Percentiles rank a stretch among this genome's conserved stretches.
These are phyloP conservation scores for Cantharis flavilabris DNA, from an alignment of 2,888 invertebrate genomes.

Conservation along the genomic window DNA sequence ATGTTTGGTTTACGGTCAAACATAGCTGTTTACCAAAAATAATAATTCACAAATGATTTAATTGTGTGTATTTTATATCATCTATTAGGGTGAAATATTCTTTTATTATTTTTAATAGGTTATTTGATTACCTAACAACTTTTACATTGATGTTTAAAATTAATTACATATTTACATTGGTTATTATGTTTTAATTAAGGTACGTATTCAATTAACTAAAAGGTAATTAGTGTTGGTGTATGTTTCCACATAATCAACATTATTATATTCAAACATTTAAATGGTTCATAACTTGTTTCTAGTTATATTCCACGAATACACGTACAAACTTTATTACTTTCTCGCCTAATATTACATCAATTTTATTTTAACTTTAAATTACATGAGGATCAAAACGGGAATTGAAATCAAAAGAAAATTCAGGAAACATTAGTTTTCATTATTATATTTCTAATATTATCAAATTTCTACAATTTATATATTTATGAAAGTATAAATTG, in stretches of 20 bases:
- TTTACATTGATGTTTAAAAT: not conserved
- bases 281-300: not conserved
- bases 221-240: not conserved
- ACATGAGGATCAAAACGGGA: not conserved
- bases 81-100: no score
- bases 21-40: no score
- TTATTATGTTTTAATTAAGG: not conserved
- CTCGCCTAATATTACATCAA: not conserved
- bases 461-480: no score
- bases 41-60: no score
- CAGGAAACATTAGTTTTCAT: no score
- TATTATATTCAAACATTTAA: not conserved
- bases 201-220: not conserved
- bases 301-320: not conserved
- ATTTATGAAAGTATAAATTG: no score
- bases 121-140: no score
- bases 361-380: not conserved
- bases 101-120: no score
- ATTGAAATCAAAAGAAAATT: no score
- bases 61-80: no score
- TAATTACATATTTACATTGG: not conserved
- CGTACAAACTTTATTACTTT: not conserved
- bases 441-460: no score
- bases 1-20: no score
- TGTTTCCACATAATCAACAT: not conserved